Evolutionary conservation across 2,888 invertebrate species (phyloP), one percentile per base, ranked within the genome.

Genomic region (Mythimna impura): DNA sequence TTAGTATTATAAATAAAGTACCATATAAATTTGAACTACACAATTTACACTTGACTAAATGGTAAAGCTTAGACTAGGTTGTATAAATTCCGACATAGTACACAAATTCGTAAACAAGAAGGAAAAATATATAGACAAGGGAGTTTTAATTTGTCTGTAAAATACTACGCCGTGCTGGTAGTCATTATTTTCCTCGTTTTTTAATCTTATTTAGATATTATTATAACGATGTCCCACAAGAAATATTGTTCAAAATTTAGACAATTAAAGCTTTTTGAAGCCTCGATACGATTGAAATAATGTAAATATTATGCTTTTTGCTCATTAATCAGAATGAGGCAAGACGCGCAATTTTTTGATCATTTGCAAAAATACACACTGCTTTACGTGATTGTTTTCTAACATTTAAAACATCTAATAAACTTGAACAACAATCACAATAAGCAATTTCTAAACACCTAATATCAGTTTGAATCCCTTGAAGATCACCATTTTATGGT

Each of bases 401-500:
- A 81, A 80, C 69, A 80, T 82, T 80, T 64, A 74, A 57, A 74
- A 73, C 54, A 52, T 58, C 20, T 76, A 70, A 63, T 73, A 67
- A 64, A 57, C 64, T 69, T 52, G 43, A 78, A 84, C 78, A 80
- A 80, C 72, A 81, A 71, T 81, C 58, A 81, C 36, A 34, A 70
- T 70, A 74, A 66, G 73, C 75, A 71, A 82, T 71, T 66, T 65
- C 52, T 73, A 73, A 72, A 82, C 62, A 76, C 52, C 34, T 65
- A 67, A 71, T 64, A 82, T 73, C 55, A 55, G 58, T 77, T 76
- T 50, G 57, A 72, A 77, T 76, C 57, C 60, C 52, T 74, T 77
- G 67, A 66, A 70, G 22, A 67, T 80, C n/a, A 82, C 86, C 87
- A 85, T 86, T 80, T 73, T 22, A 85, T 83, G 82, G 87, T 75